phyloP scores from a whole-genome alignment of 1,140 invertebrate genomes.

The Bemisia tabaci region DNA sequence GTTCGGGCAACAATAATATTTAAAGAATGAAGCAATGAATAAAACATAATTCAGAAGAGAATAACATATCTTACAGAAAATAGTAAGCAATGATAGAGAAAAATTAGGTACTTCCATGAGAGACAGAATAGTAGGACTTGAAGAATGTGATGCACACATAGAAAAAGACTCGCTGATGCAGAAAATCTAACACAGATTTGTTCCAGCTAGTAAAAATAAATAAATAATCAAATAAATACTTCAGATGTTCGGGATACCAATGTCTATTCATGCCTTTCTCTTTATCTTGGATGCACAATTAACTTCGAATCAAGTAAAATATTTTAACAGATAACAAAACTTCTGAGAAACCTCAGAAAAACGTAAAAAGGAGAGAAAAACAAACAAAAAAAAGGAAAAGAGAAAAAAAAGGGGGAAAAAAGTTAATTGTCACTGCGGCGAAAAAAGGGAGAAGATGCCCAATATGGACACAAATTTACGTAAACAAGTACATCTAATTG shows the following conservation, averaged over 20 bases:
- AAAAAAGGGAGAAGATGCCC: neutral
- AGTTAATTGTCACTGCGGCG: neutral
- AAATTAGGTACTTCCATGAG: neutral
- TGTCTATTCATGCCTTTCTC: neutral
- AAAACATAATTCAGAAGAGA: no score
- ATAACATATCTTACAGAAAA: no score
- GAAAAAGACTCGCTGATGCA: neutral
- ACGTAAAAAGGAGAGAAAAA: neutral
- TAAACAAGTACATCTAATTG: neutral
- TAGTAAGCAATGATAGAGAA: neutral
- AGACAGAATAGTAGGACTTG: neutral
- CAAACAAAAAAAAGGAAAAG: neutral
- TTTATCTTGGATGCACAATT: neutral
- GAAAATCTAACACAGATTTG: neutral
- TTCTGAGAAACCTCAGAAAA: neutral
- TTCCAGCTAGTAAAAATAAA: neutral
- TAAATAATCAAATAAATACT: neutral
- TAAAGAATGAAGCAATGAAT: no score
- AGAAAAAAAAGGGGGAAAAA: neutral
- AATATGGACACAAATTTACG: neutral
- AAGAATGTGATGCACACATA: neutral
- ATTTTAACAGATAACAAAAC: neutral
- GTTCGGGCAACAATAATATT: no score
- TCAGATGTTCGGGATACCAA: neutral
- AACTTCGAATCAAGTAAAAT: neutral